These are phyloP conservation scores for Bradysia coprophila DNA, from an alignment of 1,140 invertebrate genomes.

Conservation along the genomic window DNA sequence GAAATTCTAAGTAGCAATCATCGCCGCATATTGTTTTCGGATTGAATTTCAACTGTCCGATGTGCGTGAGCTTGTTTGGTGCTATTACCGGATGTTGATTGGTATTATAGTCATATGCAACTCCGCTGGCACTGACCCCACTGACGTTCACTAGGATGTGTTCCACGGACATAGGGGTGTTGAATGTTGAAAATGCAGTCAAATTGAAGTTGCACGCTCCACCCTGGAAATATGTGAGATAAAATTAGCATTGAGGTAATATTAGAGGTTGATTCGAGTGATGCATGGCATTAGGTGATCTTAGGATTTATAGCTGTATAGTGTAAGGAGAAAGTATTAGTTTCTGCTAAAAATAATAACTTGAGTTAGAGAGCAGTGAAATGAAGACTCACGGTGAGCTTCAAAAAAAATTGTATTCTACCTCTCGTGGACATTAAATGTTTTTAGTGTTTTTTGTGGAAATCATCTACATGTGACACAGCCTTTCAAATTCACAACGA, in stretches of 20 bases:
- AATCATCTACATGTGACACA: too few species aligned
- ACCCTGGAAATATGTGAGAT: constrained; percentile 31
- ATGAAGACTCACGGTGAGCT: too few species aligned
- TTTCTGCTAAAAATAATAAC: too few species aligned
- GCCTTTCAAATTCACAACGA: too few species aligned
- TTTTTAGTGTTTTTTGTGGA: too few species aligned
- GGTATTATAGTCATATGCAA: constrained; percentile 26
- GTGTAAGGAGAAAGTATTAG: too few species aligned
- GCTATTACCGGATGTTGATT: constrained; percentile 14
- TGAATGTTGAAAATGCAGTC: constrained; percentile 53
- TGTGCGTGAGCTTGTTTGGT: constrained; percentile 26
- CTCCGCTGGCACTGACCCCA: constrained; percentile 25
- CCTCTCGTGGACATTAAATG: too few species aligned
- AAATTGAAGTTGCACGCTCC: constrained; percentile 54
- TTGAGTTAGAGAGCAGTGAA: too few species aligned
- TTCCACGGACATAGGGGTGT: constrained; percentile 44
- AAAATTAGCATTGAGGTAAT: neutral
- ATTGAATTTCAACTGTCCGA: constrained; percentile 40
- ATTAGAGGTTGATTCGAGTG: too few species aligned
- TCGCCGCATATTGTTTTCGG: constrained; percentile 44
- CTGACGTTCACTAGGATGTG: constrained; percentile 19
- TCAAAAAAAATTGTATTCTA: too few species aligned
- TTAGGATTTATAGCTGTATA: too few species aligned
- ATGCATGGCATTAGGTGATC: too few species aligned
- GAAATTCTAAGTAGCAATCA: constrained; percentile 45